A percentile compares a stretch with the other conserved stretches of the same genome.
phyloP scores from a whole-genome alignment of 2,888 invertebrate genomes.

The Sialis lutaria region DNA sequence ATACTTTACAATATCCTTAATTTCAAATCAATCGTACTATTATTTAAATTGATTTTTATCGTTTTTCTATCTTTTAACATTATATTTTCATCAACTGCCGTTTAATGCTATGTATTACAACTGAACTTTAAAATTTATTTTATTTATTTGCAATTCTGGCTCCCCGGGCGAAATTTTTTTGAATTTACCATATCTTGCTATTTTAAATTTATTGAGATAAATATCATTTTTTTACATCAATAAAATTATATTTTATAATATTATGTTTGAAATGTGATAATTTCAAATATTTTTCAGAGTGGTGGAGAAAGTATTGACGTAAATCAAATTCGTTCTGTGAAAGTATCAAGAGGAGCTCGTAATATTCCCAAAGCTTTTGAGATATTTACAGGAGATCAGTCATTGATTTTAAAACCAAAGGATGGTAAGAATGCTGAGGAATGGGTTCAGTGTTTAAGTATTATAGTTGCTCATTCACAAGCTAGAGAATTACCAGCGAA shows the following conservation, averaged over 20 bases:
- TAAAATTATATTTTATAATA: background rate
- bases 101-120: no score
- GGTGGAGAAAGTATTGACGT: conserved; percentile 78
- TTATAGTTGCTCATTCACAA: conserved; percentile 79
- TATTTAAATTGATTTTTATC: no score
- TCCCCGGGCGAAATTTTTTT: no score
- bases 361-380: conserved; percentile 94
- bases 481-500: conserved; percentile 34
- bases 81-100: no score
- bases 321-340: conserved; percentile 86
- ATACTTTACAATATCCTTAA: no score
- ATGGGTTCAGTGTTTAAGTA: conserved; percentile 89
- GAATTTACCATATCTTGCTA: no score
- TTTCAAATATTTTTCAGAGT: conserved; percentile 35
- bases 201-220: no score
- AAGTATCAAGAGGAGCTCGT: conserved; percentile 76
- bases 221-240: no score
- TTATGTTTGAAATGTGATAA: background rate
- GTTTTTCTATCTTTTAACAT: no score
- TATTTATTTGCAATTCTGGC: no score
- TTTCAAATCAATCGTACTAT: no score
- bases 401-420: conserved; percentile 83
- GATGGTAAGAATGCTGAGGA: conserved; percentile 89
- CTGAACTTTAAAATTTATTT: no score
- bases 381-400: conserved; percentile 87